Evolutionary conservation across 1,140 invertebrate genomes (phyloP), one percentile per base, ranked within the genome.

Genomic region (Tyrophagus putrescentiae): DNA sequence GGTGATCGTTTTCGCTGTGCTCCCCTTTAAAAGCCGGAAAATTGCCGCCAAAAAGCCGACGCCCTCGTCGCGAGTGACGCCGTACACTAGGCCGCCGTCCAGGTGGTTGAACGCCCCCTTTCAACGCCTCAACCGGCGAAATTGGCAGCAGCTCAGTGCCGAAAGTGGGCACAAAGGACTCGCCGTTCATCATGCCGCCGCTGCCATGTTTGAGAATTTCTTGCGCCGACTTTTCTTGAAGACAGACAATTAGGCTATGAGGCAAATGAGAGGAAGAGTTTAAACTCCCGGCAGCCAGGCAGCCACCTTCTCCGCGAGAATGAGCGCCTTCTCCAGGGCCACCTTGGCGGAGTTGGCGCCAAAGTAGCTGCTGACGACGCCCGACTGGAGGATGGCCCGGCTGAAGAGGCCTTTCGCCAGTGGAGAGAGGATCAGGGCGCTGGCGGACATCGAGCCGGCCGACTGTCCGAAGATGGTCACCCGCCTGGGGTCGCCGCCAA

Each of bases 391-490:
- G 23, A 77, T 76, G 11, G 70, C 74, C 60, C 71, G 56, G 36
- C 63, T 64, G 57, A 67, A 56, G 6, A 67, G 39, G 16, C 52
- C 23, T 31, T 16, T 34, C 6, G 60, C 44, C 9, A 62, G n/a
- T 7, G 69, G 72, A 4, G 72, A 73, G 45, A 71, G 64, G n/a
- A 74, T 36, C 62, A 73, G 73, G 6, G 66, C 67, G 9, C 65
- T 63, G 0, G 67, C 67, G 7, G 64, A 64, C 25, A 73, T 75
- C 16, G 70, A 68, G 25, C 72, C 73, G 9, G 73, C 71, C 61
- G 68, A 71, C 61, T 74, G 68, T 7, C 77, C 77, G 64, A 79
- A 76, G 16, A 80, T 60, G 4, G 77, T 79, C 0, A 80, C 66
- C 2, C 54, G 27, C 28, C 60, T 34, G 3, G 59, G 45, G 39